A percentile compares a stretch with the other conserved stretches of the same genome.
phyloP scores from a whole-genome alignment of 2,797 vertebrate genomes.

The Alectoris magna region DNA sequence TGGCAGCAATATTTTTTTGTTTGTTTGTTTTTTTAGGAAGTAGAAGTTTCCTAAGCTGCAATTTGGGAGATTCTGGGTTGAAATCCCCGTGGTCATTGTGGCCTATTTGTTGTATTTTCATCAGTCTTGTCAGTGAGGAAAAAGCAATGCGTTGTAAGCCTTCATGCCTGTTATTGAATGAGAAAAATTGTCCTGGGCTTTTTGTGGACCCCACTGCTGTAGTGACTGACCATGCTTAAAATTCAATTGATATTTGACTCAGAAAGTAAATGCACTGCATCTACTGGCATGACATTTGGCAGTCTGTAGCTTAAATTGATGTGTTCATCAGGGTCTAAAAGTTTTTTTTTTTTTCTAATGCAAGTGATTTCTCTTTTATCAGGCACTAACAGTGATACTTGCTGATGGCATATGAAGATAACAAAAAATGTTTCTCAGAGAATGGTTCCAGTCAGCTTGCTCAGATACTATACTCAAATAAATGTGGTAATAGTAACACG shows the following conservation, averaged over 20 bases:
- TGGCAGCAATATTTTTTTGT: neutral
- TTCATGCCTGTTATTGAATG: conserved; percentile 50
- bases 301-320: conserved; percentile 57
- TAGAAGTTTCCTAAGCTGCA: conserved; percentile 45
- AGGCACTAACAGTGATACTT: conserved; percentile 55
- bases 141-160: conserved; percentile 66
- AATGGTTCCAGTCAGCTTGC: conserved; percentile 31
- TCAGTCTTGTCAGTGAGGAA: conserved; percentile 57
- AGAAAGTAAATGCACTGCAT: conserved; percentile 56
- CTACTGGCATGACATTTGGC: conserved; percentile 67
- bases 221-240: conserved; percentile 71
- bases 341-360: conserved; percentile 38
- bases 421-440: conserved; percentile 47
- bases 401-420: conserved; percentile 39
- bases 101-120: conserved; percentile 73
- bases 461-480: conserved; percentile 43
- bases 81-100: conserved; percentile 63
- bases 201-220: conserved; percentile 36
- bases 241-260: conserved; percentile 73
- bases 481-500: conserved; percentile 36
- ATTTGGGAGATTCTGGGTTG: conserved; percentile 59
- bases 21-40: conserved; percentile 30
- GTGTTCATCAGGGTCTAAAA: conserved; percentile 54
- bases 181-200: conserved; percentile 58
- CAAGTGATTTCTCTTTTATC: conserved; percentile 59